A percentile compares a stretch with the other conserved stretches of the same genome.
These are phyloP conservation scores for Solenodon paradoxus DNA, from an alignment of 2,113 vertebrate genomes.

Conservation along the genomic window DNA sequence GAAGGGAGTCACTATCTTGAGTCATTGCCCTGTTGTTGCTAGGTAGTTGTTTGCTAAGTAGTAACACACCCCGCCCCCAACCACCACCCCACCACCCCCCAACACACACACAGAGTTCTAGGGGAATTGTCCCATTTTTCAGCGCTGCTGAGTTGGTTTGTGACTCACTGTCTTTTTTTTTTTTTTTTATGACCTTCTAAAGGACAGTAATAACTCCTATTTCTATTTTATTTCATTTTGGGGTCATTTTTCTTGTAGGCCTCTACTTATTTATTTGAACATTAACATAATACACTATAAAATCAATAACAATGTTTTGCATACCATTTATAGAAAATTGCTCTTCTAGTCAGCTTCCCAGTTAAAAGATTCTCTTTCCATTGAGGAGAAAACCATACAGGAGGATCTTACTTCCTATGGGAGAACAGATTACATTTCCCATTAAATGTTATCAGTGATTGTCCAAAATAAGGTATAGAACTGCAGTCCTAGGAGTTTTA, in stretches of 20 bases:
- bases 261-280: background rate
- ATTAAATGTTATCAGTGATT: background rate
- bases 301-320: conserved; percentile 41
- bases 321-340: conserved; percentile 17
- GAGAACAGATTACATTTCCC: conserved; percentile 22
- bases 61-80: background rate
- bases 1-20: background rate
- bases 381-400: background rate
- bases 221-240: background rate
- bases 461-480: background rate
- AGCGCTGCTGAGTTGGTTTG: conserved; percentile 12
- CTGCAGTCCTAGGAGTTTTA: background rate
- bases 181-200: conserved; percentile 45
- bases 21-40: background rate
- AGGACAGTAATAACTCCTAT: background rate
- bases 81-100: background rate
- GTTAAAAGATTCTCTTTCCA: conserved; percentile 40
- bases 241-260: background rate
- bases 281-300: background rate
- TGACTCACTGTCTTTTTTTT: conserved; percentile 40
- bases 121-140: conserved; percentile 53
- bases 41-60: conserved; percentile 9
- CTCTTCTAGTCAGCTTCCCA: conserved; percentile 25
- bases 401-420: conserved; percentile 21
- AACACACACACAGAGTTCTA: conserved; percentile 53